Conservation (phyloP, 2,113 vertebrate species). For the Motacilla alba region DNA sequence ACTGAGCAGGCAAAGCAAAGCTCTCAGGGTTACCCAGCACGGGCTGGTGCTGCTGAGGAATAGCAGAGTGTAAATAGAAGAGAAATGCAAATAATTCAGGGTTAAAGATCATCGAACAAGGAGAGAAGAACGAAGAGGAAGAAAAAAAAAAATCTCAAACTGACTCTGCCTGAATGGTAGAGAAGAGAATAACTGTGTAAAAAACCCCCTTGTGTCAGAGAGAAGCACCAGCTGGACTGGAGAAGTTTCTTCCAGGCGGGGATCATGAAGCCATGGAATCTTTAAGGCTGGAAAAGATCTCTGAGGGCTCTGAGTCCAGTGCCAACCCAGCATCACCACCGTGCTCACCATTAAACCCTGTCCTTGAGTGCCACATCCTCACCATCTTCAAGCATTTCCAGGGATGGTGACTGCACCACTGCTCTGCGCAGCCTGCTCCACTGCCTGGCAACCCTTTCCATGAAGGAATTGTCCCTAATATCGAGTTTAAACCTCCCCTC, state of each 20-base stretch:
- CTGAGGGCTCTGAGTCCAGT: not conserved
- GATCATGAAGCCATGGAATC: not conserved
- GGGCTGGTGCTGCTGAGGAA: not conserved
- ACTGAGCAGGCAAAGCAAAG: accelerated
- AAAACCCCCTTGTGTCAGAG: accelerated
- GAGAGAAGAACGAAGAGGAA: not conserved
- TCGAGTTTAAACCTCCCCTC: not conserved
- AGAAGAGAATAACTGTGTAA: not conserved
- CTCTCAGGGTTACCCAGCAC: not conserved
- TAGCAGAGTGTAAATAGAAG: accelerated
- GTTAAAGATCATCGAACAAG: not conserved
- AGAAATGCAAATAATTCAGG: not conserved
- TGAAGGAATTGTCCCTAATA: not conserved
- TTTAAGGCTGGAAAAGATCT: not conserved
- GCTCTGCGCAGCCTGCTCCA: not conserved
- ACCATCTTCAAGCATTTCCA: not conserved
- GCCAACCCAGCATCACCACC: not conserved
- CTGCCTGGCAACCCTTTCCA: not conserved
- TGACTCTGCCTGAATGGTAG: not conserved
- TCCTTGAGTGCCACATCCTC: not conserved
- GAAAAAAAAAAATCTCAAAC: not conserved
- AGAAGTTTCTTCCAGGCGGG: not conserved
- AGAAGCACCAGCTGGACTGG: not conserved
- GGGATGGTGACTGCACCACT: not conserved
- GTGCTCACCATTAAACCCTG: not conserved